Base-by-base conservation (phyloP, 2,113 vertebrate genomes). In the Muntiacus muntjak region DNA sequence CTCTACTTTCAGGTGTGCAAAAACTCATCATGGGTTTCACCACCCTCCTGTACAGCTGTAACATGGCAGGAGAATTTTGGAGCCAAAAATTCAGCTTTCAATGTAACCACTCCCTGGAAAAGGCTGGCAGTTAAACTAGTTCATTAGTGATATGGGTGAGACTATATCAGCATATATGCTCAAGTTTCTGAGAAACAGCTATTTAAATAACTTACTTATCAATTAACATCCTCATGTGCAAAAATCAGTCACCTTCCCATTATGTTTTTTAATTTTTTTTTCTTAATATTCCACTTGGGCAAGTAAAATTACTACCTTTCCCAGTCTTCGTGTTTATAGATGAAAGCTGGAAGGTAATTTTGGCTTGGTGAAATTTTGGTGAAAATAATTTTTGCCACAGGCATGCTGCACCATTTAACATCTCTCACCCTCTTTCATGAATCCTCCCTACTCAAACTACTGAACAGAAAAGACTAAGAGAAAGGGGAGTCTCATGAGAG, bases 31-130 rank as follows among this genome's bases (percentile, higher is more conserved):
- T 26, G 14, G 19, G 9, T 4, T 74, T 33, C 12, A 43, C 13
- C 45, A 79, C 25, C 19, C n/a, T 89, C 62, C 97, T 97, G 30
- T 98, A 99, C 50, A 98, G 88, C 14, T 97, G 62, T 14, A 97
- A 98, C 16, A 99, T 84, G 28, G 98, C 98, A 43, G 45, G 13
- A 95, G 97, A 13, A 23, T 15, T 12, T 40, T 89, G 16, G 50
- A 6, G 55, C 85, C 96, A 94, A 87, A 43, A 36, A 9, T 23
- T 36, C 13, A 8, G 7, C 3, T 79, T 82, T 89, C 40, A 91
- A 17, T 45, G 40, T 40, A 23, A 54, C 25, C 40, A 87, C 43
- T 81, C 94, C 97, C 93, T 97, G n/a, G 23, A 10, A n/a, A 28
- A n/a, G 52, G 87, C 4, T 12, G 57, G 3, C n/a, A 47, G 52